Conservation (phyloP, 2,113 vertebrate genomes). For the Hipposideros armiger region DNA sequence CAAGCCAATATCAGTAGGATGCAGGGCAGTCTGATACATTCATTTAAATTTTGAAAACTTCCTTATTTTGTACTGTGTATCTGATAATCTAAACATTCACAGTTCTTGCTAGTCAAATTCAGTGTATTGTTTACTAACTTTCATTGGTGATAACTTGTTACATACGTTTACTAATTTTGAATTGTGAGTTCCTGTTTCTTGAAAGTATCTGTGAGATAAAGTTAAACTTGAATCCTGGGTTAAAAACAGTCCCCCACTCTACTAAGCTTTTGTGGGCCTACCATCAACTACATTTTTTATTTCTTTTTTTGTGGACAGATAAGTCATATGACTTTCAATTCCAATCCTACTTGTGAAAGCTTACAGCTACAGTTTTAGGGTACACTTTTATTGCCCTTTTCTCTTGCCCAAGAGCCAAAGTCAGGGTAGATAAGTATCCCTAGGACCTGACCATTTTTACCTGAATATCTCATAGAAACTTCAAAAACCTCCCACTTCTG, state of each 20-base stretch:
- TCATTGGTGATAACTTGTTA: neutral
- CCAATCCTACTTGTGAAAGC: neutral
- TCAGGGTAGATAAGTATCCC: neutral
- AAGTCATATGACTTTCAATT: neutral
- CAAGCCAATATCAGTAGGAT: neutral
- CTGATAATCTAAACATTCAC: neutral
- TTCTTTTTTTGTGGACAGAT: neutral
- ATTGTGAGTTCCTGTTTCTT: neutral
- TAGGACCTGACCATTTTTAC: neutral
- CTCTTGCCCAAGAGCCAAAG: neutral
- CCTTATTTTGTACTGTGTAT: neutral
- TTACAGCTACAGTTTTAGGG: neutral
- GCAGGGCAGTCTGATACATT: neutral
- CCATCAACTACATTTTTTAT: neutral
- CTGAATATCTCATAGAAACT: neutral
- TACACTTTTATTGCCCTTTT: neutral
- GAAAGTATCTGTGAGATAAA: neutral
- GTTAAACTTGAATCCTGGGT: neutral
- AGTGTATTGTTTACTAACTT: neutral
- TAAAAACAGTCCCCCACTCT: neutral
- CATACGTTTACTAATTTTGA: neutral
- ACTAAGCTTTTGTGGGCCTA: neutral
- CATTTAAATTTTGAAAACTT: neutral
- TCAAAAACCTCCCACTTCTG: neutral
- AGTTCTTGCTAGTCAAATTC: neutral